Evolutionary conservation across 2,797 vertebrate genomes (phyloP).

Genomic region (Myripristis jacobus): DNA sequence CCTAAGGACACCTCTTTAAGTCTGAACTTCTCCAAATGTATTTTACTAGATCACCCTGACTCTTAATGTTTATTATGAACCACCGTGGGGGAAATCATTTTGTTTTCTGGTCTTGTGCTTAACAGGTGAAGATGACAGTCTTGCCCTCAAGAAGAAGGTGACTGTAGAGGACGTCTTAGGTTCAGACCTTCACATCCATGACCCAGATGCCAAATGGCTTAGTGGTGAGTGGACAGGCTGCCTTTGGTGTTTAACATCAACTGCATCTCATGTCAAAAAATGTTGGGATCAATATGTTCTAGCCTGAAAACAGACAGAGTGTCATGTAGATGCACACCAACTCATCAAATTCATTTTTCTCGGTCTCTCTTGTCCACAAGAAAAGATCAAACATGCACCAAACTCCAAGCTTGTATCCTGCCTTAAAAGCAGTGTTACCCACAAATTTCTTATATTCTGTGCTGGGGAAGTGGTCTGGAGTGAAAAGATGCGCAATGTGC

Average conservation of each 20-base stretch:
- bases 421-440: not conserved
- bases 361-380: conserved; percentile 7
- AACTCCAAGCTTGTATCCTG: conserved; percentile 3
- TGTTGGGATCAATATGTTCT: not conserved
- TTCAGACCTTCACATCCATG: conserved; percentile 89
- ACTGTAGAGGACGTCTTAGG: conserved; percentile 92
- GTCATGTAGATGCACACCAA: conserved; percentile 1
- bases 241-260: conserved; percentile 45
- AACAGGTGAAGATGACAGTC: conserved; percentile 93
- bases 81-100: no score
- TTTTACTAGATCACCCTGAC: not conserved
- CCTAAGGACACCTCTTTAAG: not conserved
- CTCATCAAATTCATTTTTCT: not conserved
- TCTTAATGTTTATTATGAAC: not conserved
- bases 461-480: not conserved
- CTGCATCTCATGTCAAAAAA: conserved; percentile 33
- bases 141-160: conserved; percentile 94
- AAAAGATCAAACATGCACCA: not conserved
- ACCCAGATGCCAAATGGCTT: conserved; percentile 94
- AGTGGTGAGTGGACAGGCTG: conserved; percentile 85
- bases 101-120: conserved; percentile 25
- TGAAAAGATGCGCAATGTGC: conserved; percentile 36
- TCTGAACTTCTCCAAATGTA: conserved; percentile 1
- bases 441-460: conserved; percentile 1
- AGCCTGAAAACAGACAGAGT: no score